These are phyloP conservation scores for Hypanus sabinus DNA, from an alignment of 2,113 vertebrate species.

Conservation along the genomic window DNA sequence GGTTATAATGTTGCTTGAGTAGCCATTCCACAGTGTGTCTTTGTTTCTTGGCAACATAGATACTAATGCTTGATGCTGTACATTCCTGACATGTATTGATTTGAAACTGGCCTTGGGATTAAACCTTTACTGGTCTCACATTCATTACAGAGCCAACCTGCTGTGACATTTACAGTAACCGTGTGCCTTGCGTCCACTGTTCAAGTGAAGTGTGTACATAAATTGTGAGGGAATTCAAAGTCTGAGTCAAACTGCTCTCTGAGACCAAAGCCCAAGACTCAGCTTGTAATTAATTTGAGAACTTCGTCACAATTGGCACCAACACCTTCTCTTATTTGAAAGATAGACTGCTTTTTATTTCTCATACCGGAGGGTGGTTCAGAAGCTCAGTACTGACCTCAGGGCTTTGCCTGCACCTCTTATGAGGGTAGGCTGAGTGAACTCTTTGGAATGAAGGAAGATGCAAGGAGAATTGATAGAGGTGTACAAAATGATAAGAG, in stretches of 20 bases:
- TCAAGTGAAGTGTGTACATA: background rate
- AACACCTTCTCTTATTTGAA: background rate
- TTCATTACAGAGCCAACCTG: conserved; percentile 15
- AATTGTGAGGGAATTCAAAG: background rate
- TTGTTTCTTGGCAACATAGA: conserved; percentile 31
- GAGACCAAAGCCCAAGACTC: background rate
- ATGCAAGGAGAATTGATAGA: too few relatives aligned
- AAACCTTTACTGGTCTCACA: background rate
- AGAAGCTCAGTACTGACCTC: background rate
- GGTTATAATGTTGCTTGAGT: background rate
- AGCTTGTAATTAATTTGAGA: background rate
- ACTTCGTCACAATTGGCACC: background rate
- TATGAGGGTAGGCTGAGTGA: too few relatives aligned
- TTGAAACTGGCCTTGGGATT: conserved; percentile 19
- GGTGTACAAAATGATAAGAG: too few relatives aligned
- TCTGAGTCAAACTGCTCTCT: background rate
- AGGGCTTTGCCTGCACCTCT: too few relatives aligned
- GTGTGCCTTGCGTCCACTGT: background rate
- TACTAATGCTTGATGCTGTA: conserved; percentile 17
- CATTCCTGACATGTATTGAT: conserved; percentile 32
- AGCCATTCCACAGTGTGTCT: conserved; percentile 5
- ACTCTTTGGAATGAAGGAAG: too few relatives aligned
- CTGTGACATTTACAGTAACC: conserved; percentile 21
- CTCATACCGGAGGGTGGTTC: background rate
- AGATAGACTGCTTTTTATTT: background rate